Base-by-base conservation (phyloP, 1,140 invertebrate species). In the Drosophila obscura region DNA sequence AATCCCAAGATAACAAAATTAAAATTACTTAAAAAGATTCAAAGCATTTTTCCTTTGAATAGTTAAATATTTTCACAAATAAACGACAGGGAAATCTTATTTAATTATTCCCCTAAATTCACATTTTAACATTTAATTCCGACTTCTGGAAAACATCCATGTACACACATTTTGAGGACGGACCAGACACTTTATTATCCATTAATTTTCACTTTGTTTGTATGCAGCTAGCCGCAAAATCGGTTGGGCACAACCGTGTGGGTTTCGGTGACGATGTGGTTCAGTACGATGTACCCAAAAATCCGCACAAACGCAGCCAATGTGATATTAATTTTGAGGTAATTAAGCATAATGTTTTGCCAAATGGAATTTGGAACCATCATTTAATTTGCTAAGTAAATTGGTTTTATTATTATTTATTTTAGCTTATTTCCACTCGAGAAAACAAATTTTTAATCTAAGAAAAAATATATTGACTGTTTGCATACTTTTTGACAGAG, bases 281-380 rank as follows among this genome's bases (percentile, higher is more conserved):
- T 19, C 19, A 19, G 19, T 19, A 19, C 19, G 19, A 90, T 84
- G 76, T 88, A 53, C 83, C 83, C 61, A 82, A 80, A 64, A 90
- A 90, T 68, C 64, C 73, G 57, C 72, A 77, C 60, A 82, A 75
- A 31, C 83, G 78, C 73, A 88, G 75, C 62, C 75, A 88, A 81
- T 82, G 82, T 77, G 75, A 90, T 90, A 81, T 91, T 60, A 89
- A 85, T 91, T 90, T 85, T 74, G 88, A 90, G 89, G 80, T 50
- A 83, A 79, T 64, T 75, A 57, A 57, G 22, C 22, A 39, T 28
- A 22, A 56, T 55, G 57, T 73, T 61, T 52, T 41, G 16, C 65
- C 65, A 19, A 15, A 61, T 16, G 4, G 5, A 58, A 26, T 44
- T 62, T 61, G 11, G 66, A 26, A 19, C 13, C 56, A 45, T 56